These are phyloP conservation scores for Sesamia inferens DNA, from an alignment of 2,888 invertebrate genomes.

Conservation along the genomic window DNA sequence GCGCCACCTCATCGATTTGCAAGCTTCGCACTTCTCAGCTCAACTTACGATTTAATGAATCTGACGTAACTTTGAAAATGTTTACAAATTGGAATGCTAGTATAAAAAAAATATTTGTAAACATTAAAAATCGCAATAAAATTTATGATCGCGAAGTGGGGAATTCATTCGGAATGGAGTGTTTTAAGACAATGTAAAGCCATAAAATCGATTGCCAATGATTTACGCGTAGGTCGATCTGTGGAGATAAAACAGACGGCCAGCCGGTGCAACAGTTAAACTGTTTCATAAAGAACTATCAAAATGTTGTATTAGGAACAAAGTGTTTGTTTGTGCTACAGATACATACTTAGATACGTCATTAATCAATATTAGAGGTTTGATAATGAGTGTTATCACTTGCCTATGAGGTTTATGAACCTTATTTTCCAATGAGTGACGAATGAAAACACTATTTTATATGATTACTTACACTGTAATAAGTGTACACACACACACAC, in stretches of 20 bases:
- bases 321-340: slow-evolving; percentile 21
- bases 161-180: slow-evolving; percentile 53
- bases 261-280: slow-evolving; percentile 35
- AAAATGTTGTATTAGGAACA: slow-evolving; percentile 5
- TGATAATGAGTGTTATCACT: slow-evolving; percentile 38
- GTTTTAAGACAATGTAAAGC: slow-evolving; percentile 63
- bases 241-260: slow-evolving; percentile 57
- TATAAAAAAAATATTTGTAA: slow-evolving; percentile 43
- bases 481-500: not conserved
- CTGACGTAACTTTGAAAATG: not conserved
- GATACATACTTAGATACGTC: not conserved
- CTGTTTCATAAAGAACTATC: slow-evolving; percentile 37
- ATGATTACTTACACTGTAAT: not conserved
- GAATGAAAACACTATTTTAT: slow-evolving; percentile 7
- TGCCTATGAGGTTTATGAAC: slow-evolving; percentile 12
- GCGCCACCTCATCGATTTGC: slow-evolving; percentile 9
- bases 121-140: slow-evolving; percentile 25
- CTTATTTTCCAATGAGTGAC: not conserved
- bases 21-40: not conserved
- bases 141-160: slow-evolving; percentile 55
- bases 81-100: slow-evolving; percentile 15
- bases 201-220: slow-evolving; percentile 71
- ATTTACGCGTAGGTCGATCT: slow-evolving; percentile 60
- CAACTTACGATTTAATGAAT: not conserved
- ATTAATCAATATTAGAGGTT: slow-evolving; percentile 33